Base-by-base conservation (phyloP, 2,113 vertebrate genomes). In the Cryptotis parvus region DNA sequence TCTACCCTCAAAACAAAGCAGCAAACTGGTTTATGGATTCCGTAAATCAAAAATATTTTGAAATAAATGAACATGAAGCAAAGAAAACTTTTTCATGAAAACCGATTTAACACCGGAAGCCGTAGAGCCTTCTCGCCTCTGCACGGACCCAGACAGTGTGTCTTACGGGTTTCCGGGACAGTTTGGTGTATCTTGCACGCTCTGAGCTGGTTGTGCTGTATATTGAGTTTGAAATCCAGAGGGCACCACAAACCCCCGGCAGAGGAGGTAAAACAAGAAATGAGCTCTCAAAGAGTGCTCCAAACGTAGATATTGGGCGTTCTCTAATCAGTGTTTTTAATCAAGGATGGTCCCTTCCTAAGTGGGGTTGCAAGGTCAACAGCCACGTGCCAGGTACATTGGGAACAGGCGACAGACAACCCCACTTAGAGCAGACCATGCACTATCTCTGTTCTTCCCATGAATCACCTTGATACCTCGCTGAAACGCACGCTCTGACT, bases 171-270 rank as follows among this genome's bases (percentile, higher is more conserved):
- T 96, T 94, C 83, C 85, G 92, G 24, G 9, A 79, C 29, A 91
- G 70, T n/a, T 41, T 39, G 84, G 93, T 91, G 45, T 18, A 93
- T 92, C 92, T 96, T 87, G 81, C 87, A 92, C 93, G 70, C 93
- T 90, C 82, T 93, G 86, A 93, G 91, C 83, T 90, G 86, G 27
- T 77, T 95, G 96, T 96, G 90, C 93, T 96, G 68, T 82, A 95
- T 8, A 0, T 78, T 70, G 93, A 77, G 58, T 74, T 95, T 10
- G 72, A 89, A 95, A 93, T 92, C 94, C 87, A 91, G 93, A 90
- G 66, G 92, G 52, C 73, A 78, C 65, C 2, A 18, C 52, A 83
- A n/a, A 94, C 58, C 63, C 14, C 78, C 18, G 35, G 10, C 94
- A 94, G 61, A 78, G 52, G 1, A 16, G 45, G 77, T 88, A n/a